Percentiles rank a stretch among this genome's conserved stretches.
phyloP scores from a whole-genome alignment of 2,797 vertebrate species.

The Thamnophis elegans region DNA sequence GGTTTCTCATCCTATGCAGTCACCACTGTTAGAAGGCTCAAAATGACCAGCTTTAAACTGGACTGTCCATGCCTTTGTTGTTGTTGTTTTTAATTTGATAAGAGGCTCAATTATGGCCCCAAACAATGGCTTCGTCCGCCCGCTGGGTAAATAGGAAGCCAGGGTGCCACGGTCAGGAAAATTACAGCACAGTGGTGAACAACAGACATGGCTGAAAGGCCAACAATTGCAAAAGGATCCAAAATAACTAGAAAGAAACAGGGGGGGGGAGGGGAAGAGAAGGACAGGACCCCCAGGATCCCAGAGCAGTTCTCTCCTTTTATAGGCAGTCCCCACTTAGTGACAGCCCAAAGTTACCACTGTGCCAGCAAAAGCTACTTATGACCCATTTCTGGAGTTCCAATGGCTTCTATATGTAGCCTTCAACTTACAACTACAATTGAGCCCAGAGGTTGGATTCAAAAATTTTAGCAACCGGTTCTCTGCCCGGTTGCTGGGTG shows the following conservation, averaged over 20 bases:
- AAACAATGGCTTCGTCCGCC: conserved; percentile 65
- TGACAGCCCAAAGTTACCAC: not conserved
- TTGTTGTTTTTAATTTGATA: conserved; percentile 58
- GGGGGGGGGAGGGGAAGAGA: rapidly evolving
- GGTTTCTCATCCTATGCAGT: conserved; percentile 52
- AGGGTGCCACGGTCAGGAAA: conserved; percentile 48
- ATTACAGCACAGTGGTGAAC: conserved; percentile 53
- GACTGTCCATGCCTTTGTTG: conserved; percentile 38
- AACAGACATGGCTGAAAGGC: conserved; percentile 48
- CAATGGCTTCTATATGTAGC: not conserved
- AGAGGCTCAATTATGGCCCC: conserved; percentile 62
- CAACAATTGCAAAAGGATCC: conserved; percentile 54
- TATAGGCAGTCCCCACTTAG: not conserved
- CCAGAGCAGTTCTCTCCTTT: not conserved
- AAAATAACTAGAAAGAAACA: conserved; percentile 3
- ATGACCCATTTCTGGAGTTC: not conserved
- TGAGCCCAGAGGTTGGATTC: not conserved
- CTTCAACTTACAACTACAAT: not conserved
- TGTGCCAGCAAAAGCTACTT: not conserved
- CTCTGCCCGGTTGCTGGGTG: no score
- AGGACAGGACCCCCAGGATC: not conserved
- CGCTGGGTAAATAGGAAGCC: conserved; percentile 63
- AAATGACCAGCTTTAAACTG: conserved; percentile 55
- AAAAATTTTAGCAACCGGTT: no score
- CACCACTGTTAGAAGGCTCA: conserved; percentile 37